A percentile compares a stretch with the other conserved stretches of the same genome.
Evolutionary conservation across 2,797 vertebrate genomes (phyloP).

Genomic region (Catostomus latipinnis): DNA sequence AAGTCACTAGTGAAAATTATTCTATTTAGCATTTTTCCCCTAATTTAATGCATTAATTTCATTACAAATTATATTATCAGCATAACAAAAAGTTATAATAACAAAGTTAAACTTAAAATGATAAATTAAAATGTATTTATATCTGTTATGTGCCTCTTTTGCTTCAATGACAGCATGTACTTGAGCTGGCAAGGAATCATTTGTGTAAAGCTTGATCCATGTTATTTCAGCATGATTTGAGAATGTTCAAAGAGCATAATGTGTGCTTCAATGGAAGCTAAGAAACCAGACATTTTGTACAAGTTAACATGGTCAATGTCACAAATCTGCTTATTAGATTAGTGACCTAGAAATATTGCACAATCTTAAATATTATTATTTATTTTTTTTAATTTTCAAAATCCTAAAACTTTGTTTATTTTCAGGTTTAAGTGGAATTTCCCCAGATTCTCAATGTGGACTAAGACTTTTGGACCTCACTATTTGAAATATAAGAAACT

Average conservation of each 20-base stretch:
- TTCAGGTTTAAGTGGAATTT: conserved; percentile 14
- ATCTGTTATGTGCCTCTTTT: no score
- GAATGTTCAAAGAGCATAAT: background rate
- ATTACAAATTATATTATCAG: background rate
- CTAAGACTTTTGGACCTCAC: conserved; percentile 20
- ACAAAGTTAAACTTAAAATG: no score
- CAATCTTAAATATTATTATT: background rate
- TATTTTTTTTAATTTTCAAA: background rate
- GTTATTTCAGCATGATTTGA: background rate
- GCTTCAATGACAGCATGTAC: no score
- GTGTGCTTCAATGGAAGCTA: no score
- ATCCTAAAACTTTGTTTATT: background rate
- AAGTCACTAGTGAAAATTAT: conserved; percentile 2
- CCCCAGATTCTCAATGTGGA: conserved; percentile 1
- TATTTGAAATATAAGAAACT: conserved; percentile 14
- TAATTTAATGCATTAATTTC: no score
- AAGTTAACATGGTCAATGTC: no score
- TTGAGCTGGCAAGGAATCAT: no score
- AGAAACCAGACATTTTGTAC: no score
- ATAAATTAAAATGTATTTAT: no score
- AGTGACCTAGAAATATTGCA: background rate
- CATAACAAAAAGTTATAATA: no score
- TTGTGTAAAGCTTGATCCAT: no score
- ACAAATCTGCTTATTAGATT: background rate
- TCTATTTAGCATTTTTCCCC: background rate